Conservation (phyloP, 1,140 invertebrate genomes). For the Drosophila mojavensis region DNA sequence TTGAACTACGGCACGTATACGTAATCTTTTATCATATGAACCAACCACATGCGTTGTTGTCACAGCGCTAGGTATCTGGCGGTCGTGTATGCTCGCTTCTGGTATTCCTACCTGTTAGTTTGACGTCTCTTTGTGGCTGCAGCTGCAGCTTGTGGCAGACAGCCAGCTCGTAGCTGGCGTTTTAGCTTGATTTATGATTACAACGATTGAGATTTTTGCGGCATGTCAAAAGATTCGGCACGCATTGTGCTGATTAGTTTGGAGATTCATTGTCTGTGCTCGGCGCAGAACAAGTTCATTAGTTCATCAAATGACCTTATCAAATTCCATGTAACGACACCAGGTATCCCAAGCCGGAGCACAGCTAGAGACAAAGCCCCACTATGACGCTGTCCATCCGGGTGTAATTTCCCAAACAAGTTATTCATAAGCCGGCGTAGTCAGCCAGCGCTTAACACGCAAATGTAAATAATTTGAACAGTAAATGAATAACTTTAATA, state of each 20-base stretch:
- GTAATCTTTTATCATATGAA: neutral
- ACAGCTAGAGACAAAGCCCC: neutral
- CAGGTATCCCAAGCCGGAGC: neutral
- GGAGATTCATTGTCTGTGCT: constrained; percentile 34
- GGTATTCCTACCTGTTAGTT: neutral
- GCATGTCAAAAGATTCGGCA: constrained; percentile 74
- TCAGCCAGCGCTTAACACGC: constrained; percentile 49
- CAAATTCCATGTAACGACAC: constrained; percentile 47
- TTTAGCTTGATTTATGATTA: constrained; percentile 76
- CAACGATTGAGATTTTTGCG: constrained; percentile 55
- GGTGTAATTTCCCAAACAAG: constrained; percentile 78
- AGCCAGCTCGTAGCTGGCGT: constrained; percentile 48
- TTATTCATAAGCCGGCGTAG: constrained; percentile 57
- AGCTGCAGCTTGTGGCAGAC: constrained; percentile 32
- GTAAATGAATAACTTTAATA: constrained; percentile 54
- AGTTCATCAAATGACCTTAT: constrained; percentile 52
- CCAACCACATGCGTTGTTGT: neutral
- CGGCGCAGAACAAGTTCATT: constrained; percentile 59
- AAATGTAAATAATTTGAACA: constrained; percentile 77
- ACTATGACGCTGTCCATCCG: constrained; percentile 51
- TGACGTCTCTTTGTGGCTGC: constrained; percentile 33
- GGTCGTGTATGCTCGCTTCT: neutral
- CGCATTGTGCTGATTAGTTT: constrained; percentile 62
- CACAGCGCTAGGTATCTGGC: neutral
- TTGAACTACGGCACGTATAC: neutral